Evolutionary conservation across 2,797 vertebrate genomes (phyloP).

Genomic region (Myotis daubentonii): DNA sequence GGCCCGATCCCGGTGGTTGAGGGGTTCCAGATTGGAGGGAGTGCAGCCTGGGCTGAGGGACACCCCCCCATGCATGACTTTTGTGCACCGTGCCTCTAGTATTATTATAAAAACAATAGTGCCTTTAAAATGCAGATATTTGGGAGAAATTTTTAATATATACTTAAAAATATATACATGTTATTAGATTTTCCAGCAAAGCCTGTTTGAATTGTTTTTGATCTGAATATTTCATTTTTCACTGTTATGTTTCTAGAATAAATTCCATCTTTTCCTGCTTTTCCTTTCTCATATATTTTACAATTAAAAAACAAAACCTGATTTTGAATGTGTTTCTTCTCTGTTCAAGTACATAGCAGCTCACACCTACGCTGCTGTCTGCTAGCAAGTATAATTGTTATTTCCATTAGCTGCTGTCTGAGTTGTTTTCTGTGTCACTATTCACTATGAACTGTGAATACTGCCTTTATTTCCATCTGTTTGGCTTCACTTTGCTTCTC

Average conservation of each 20-base stretch:
- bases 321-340: conserved; percentile 54
- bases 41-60: too few species aligned
- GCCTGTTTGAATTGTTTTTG: not conserved
- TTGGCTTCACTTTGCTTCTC: conserved; percentile 55
- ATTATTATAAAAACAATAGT: not conserved
- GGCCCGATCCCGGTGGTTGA: too few species aligned
- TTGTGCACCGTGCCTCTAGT: too few species aligned
- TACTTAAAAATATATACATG: not conserved
- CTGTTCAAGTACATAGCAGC: conserved; percentile 70
- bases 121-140: not conserved
- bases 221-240: not conserved
- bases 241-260: not conserved
- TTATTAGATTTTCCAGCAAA: not conserved
- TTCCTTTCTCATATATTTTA: not conserved
- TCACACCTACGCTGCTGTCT: conserved; percentile 65
- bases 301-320: not conserved
- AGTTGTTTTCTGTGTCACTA: conserved; percentile 75
- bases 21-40: too few species aligned
- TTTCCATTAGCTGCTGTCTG: conserved; percentile 74
- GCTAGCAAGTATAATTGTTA: conserved; percentile 76
- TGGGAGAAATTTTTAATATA: not conserved
- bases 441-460: conserved; percentile 62
- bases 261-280: conserved; percentile 19
- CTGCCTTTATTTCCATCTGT: conserved; percentile 69
- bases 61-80: too few species aligned